These are phyloP conservation scores for Vanessa cardui DNA, from an alignment of 2,888 invertebrate species.

Conservation along the genomic window DNA sequence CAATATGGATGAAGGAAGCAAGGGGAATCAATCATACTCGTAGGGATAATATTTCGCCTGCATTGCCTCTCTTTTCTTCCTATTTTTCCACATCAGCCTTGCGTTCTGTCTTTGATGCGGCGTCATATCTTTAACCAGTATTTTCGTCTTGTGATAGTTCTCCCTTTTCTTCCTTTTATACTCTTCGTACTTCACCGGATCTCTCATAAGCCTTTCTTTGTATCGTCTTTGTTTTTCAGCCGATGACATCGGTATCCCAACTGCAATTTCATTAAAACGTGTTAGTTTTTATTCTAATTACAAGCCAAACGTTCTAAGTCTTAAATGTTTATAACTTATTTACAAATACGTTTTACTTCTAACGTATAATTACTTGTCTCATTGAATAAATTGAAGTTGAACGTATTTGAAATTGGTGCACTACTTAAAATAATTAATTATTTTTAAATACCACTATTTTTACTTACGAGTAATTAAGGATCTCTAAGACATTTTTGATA, in stretches of 20 bases:
- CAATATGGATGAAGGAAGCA: not conserved
- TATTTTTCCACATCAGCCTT: not conserved
- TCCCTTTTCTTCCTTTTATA: constrained; percentile 5
- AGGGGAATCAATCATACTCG: too few species aligned
- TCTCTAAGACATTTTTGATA: too few species aligned
- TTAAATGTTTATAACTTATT: too few species aligned
- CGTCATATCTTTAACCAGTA: constrained; percentile 5
- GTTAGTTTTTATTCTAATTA: not conserved
- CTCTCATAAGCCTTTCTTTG: not conserved
- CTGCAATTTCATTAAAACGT: not conserved
- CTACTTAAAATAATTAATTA: too few species aligned
- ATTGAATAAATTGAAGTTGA: too few species aligned
- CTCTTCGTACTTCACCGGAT: constrained; percentile 4
- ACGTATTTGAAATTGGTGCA: too few species aligned
- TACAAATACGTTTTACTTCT: too few species aligned
- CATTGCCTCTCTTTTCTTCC: not conserved
- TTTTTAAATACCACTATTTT: too few species aligned
- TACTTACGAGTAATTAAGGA: too few species aligned
- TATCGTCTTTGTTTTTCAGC: constrained; percentile 3
- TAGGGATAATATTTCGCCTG: too few species aligned
- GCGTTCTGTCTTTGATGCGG: not conserved
- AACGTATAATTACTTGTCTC: too few species aligned
- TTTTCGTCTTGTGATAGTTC: constrained; percentile 5
- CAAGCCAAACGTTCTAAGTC: too few species aligned
- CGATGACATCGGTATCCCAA: not conserved